Base-by-base conservation (phyloP, 2,797 vertebrate genomes). In the Amblyopsis hoosieri region DNA sequence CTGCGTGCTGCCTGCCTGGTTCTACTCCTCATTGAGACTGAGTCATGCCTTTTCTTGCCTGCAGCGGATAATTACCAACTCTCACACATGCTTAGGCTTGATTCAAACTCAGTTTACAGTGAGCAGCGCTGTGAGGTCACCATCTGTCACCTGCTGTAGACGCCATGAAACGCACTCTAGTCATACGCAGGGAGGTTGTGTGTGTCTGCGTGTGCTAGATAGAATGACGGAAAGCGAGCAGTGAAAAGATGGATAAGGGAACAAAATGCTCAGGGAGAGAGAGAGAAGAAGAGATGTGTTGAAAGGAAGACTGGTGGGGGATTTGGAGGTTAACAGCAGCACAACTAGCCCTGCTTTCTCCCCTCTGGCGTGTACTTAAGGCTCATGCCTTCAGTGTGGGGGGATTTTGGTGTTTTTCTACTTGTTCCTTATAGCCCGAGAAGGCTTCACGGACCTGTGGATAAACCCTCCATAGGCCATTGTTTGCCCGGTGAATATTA, bases 31-130 rank as follows among this genome's bases (percentile, higher is more conserved):
- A 73, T 51, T 12, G 87, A 80, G 84, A 90, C 90, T 81, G 85
- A 89, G 80, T 80, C 82, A 79, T 79, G 89, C 88, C 83, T 93
- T 91, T 82, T 75, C 79, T 82, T 83, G 88, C 89, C 88, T 92
- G 84, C 91, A 90, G 90, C 83, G 91, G 91, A 89, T 95, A 95
- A 97, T 96, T 95, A 95, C 90, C 89, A 85, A 87, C 88, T 85
- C 93, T 94, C 92, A 93, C 93, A 93, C 93, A 93, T 93, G 91
- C 93, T 95, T 94, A 93, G 86, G 89, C 91, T 95, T 95, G 94
- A 96, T 95, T 96, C 95, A 96, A 94, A 93, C 83, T 91, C 83
- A 88, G 93, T 94, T 94, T 94, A 94, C 89, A 90, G 91, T 85
- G 93, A 94, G 87, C 87, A 74, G 84, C 69, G 74, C 85, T 92